Conservation (phyloP, 2,797 vertebrate genomes). For the Odontamblyopus rebecca region DNA sequence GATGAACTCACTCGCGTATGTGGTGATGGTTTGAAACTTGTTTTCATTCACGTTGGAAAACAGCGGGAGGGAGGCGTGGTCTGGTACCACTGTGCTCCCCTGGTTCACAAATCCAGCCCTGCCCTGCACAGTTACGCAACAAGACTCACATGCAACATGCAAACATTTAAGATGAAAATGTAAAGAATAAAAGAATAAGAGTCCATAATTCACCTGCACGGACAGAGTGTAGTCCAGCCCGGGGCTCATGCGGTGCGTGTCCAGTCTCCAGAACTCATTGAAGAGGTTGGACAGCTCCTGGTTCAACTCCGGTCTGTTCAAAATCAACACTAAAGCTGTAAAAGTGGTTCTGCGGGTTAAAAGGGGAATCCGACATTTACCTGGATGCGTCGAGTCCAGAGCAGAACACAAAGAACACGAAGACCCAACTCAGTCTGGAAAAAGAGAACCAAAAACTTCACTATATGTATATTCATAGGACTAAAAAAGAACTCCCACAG, state of each 20-base stretch:
- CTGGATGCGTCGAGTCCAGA: constrained; percentile 57
- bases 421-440: constrained; percentile 47
- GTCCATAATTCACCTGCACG: constrained; percentile 74
- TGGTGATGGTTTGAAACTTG: constrained; percentile 72
- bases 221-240: constrained; percentile 80
- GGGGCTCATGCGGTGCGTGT: constrained; percentile 76
- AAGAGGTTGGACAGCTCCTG: constrained; percentile 81
- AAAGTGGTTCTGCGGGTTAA: not conserved
- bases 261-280: constrained; percentile 82
- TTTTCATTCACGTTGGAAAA: constrained; percentile 79
- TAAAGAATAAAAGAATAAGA: too few relatives aligned
- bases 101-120: constrained; percentile 72
- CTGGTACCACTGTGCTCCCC: constrained; percentile 68
- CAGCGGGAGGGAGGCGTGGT: constrained; percentile 73
- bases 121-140: constrained; percentile 63
- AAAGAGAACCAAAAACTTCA: not conserved
- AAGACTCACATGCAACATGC: not conserved
- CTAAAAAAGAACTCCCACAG: not conserved
- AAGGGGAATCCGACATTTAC: constrained; percentile 34
- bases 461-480: too few relatives aligned
- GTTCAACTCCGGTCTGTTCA: constrained; percentile 74
- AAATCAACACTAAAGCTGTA: constrained; percentile 1
- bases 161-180: not conserved
- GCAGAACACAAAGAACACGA: constrained; percentile 50
- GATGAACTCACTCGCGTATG: constrained; percentile 73